Evolutionary conservation across 2,113 vertebrate genomes (phyloP).

Genomic region (Gyps fulvus): DNA sequence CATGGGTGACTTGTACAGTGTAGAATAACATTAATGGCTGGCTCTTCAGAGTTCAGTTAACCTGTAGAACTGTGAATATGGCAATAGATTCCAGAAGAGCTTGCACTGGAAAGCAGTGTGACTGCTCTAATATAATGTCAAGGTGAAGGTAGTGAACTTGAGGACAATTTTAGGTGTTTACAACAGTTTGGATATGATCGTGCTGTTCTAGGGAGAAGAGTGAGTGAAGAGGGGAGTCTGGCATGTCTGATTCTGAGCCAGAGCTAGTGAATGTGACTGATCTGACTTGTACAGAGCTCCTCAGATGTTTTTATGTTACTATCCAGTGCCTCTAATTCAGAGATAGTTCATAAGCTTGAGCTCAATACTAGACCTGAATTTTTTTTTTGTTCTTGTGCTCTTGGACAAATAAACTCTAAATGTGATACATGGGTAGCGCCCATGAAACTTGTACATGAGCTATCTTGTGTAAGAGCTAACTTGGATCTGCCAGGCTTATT

Average conservation of each 20-base stretch:
- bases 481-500: not conserved
- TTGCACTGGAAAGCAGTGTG: not conserved
- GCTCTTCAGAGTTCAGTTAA: not conserved
- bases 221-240: not conserved
- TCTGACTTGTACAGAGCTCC: not conserved
- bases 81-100: not conserved
- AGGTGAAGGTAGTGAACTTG: not conserved
- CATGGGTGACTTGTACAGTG: not conserved
- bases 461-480: not conserved
- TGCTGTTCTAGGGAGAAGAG: not conserved
- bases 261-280: not conserved
- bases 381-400: not conserved
- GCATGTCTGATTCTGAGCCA: not conserved
- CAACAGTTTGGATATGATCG: rapidly evolving
- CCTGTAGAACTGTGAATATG: not conserved
- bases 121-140: not conserved
- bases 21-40: not conserved
- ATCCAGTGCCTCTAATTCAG: not conserved
- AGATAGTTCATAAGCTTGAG: not conserved
- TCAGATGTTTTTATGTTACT: not conserved
- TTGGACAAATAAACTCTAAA: not conserved
- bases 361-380: not conserved
- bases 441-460: not conserved
- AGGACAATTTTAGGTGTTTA: not conserved
- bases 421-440: not conserved